These are phyloP conservation scores for Venustoraphidia nigricollis DNA, from an alignment of 2,888 invertebrate species.

Conservation along the genomic window DNA sequence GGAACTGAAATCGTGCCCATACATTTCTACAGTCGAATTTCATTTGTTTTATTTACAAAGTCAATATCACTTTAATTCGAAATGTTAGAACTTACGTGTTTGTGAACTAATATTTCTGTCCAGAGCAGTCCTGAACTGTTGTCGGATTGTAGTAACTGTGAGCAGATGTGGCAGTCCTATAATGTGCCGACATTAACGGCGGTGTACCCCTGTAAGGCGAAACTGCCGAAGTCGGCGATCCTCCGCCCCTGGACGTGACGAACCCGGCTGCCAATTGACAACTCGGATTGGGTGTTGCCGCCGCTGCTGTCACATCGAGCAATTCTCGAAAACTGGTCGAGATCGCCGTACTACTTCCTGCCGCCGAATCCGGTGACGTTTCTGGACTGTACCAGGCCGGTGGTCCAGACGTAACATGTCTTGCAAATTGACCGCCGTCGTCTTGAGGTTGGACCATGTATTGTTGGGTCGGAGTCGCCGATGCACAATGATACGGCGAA, in stretches of 20 bases:
- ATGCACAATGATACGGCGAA: conserved; percentile 32
- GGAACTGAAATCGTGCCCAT: too few species aligned
- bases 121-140: conserved; percentile 36
- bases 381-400: conserved; percentile 40
- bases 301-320: conserved; percentile 20
- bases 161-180: conserved; percentile 33
- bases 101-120: conserved; percentile 25
- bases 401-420: conserved; percentile 17
- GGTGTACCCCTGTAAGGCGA: conserved; percentile 23
- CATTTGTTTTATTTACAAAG: too few species aligned
- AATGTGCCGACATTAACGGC: conserved; percentile 34
- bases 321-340: conserved; percentile 17
- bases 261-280: conserved; percentile 27
- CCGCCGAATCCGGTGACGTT: conserved; percentile 24
- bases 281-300: conserved; percentile 26
- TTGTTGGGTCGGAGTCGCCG: conserved; percentile 24
- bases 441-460: conserved; percentile 26
- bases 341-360: conserved; percentile 8
- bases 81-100: too few species aligned
- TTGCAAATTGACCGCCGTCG: conserved; percentile 19
- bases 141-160: conserved; percentile 28
- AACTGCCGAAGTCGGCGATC: conserved; percentile 26
- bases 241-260: conserved; percentile 11
- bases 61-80: too few species aligned
- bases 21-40: too few species aligned